Conservation (phyloP, 2,797 vertebrate species). For the Oophaga sylvatica region DNA sequence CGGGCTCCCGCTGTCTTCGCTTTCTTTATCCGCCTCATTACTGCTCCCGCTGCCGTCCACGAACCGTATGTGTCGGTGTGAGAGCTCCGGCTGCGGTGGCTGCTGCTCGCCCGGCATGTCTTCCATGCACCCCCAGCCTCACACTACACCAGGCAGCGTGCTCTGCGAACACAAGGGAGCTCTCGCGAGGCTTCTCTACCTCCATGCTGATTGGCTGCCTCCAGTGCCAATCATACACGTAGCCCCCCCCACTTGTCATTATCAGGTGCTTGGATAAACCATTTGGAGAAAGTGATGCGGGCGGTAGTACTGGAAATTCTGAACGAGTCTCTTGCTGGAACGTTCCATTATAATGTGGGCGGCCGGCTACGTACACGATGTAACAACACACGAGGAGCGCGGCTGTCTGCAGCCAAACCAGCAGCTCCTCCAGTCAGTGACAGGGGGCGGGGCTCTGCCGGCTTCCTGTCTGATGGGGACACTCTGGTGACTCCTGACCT, state of each 20-base stretch:
- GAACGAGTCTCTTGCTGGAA: background rate
- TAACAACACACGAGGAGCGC: background rate
- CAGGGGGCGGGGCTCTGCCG: constrained; percentile 17
- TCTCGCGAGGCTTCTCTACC: background rate
- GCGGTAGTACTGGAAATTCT: background rate
- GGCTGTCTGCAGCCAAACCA: background rate
- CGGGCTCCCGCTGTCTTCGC: constrained; percentile 58
- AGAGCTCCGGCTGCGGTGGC: constrained; percentile 17
- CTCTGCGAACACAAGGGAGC: background rate
- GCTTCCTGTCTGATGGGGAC: background rate
- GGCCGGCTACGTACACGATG: background rate
- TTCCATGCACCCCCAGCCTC: constrained; percentile 60
- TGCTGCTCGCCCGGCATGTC: constrained; percentile 60
- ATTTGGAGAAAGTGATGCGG: background rate
- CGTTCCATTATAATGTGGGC: background rate
- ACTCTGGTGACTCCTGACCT: background rate
- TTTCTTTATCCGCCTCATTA: constrained; percentile 12
- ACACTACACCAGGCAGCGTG: constrained; percentile 6
- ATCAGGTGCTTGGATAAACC: background rate
- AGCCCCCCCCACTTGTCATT: background rate
- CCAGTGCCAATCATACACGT: background rate
- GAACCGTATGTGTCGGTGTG: constrained; percentile 43
- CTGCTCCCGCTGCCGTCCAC: constrained; percentile 59
- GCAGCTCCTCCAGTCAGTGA: background rate
- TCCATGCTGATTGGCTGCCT: background rate